Evolutionary conservation across 2,888 invertebrate genomes (phyloP), one percentile per base, ranked within the genome.

Genomic region (Lepidonotus clava): DNA sequence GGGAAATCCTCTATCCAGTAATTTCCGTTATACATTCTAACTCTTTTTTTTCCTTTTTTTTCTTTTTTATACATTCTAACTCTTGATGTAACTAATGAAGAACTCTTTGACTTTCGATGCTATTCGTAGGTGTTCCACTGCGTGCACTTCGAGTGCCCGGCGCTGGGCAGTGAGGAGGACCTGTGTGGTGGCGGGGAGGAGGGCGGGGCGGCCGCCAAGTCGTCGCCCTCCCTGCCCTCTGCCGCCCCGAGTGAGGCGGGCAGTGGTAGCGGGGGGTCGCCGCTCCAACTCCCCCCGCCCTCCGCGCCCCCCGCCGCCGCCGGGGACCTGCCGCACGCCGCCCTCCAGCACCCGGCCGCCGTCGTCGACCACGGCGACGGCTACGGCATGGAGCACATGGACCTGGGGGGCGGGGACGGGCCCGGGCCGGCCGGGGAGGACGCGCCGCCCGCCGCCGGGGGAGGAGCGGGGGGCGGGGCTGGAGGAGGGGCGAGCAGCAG

Each of bases 81-180:
- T n/a, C n/a, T n/a, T n/a, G n/a, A n/a, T n/a, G n/a, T n/a, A n/a
- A n/a, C n/a, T n/a, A n/a, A n/a, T n/a, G n/a, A n/a, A n/a, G n/a
- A n/a, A n/a, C n/a, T n/a, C n/a, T n/a, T n/a, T n/a, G n/a, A n/a
- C n/a, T n/a, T n/a, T n/a, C n/a, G n/a, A 66, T 21, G 11, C 11
- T 24, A 4, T 5, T 87, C 87, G 24, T 83, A 98, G 96, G 98
- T 98, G 86, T 99, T 99, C 95, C 99, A 99, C 94, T 97, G 98
- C 93, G 99, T 99, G 85, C 99, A 99, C 95, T 97, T 99, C 94
- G 99, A 99, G 95, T 98, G 98, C 40, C 84, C 88, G 28, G 61
- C 53, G 36, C 83, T 89, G 0, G 83, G 93, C 8, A 53, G 38
- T 18, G 88, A 89, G 18, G 84, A 87, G 38, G 61, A 38, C 11